Evolutionary conservation across 2,888 invertebrate species (phyloP).

Genomic region (Nemotelus nigrinus): DNA sequence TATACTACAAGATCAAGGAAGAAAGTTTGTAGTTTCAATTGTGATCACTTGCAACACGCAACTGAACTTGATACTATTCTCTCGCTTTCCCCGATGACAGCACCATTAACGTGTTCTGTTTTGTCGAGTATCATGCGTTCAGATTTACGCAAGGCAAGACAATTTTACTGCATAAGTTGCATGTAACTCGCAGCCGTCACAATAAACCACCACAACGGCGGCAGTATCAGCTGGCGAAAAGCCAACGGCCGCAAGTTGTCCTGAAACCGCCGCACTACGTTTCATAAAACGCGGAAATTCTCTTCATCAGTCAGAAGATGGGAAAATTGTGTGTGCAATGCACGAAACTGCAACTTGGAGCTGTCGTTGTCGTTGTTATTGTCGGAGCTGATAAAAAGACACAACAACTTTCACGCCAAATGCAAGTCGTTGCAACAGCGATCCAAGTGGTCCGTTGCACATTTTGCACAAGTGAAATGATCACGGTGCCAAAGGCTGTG

Average conservation of each 20-base stretch:
- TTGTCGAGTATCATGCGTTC: too few relatives aligned
- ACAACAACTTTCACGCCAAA: conserved; percentile 28
- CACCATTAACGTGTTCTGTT: too few relatives aligned
- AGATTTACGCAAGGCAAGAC: not conserved
- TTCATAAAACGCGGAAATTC: conserved; percentile 23
- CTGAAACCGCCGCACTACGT: not conserved
- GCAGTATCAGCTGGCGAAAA: not conserved
- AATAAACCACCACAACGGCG: not conserved
- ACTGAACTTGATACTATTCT: too few relatives aligned
- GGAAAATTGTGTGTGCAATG: conserved; percentile 4
- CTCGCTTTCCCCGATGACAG: too few relatives aligned
- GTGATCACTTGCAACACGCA: too few relatives aligned
- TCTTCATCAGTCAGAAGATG: not conserved
- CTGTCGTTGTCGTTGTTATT: not conserved
- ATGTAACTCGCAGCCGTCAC: not conserved
- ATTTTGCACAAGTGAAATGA: conserved; percentile 23
- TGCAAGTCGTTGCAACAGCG: not conserved
- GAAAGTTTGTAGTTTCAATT: too few relatives aligned
- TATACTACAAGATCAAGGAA: too few relatives aligned
- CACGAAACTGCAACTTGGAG: not conserved
- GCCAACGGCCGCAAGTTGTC: conserved; percentile 1
- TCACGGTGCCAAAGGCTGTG: conserved; percentile 9
- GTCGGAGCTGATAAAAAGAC: not conserved
- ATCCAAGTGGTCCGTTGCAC: not conserved
- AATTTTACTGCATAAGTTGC: not conserved